Conservation (phyloP, 2,113 vertebrate genomes). For the Cettia cetti region DNA sequence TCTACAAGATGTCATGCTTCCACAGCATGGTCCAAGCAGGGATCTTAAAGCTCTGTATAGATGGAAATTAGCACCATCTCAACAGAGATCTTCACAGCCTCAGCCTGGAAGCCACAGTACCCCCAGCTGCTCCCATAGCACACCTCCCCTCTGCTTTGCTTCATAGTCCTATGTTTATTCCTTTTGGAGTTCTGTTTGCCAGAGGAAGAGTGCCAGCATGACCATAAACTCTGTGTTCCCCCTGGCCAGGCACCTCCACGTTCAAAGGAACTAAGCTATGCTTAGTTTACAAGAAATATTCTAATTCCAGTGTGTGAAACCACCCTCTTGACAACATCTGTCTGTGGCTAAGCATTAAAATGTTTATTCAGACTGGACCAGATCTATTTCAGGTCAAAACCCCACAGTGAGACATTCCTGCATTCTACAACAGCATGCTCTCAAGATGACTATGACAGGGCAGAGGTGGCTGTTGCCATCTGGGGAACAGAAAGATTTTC, state of each 20-base stretch:
- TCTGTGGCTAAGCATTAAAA: neutral
- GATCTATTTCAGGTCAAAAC: neutral
- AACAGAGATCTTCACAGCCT: neutral
- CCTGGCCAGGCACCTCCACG: fast-evolving
- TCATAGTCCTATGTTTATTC: neutral
- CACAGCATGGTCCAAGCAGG: neutral
- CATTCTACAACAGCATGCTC: neutral
- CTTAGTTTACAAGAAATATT: conserved; percentile 1
- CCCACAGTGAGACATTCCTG: neutral
- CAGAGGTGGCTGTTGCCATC: neutral
- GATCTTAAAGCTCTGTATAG: neutral
- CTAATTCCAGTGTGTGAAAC: neutral
- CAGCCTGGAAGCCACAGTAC: neutral
- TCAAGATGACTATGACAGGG: neutral
- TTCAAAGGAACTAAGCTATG: neutral
- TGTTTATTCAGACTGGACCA: neutral
- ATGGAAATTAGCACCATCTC: neutral
- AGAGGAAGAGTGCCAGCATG: neutral
- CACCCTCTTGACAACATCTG: neutral
- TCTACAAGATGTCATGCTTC: neutral
- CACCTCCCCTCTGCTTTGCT: neutral
- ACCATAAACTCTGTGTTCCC: neutral
- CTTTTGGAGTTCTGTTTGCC: neutral
- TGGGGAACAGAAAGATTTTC: neutral
- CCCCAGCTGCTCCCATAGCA: neutral